Conservation (phyloP, 2,113 vertebrate genomes). For the Macrotus californicus region DNA sequence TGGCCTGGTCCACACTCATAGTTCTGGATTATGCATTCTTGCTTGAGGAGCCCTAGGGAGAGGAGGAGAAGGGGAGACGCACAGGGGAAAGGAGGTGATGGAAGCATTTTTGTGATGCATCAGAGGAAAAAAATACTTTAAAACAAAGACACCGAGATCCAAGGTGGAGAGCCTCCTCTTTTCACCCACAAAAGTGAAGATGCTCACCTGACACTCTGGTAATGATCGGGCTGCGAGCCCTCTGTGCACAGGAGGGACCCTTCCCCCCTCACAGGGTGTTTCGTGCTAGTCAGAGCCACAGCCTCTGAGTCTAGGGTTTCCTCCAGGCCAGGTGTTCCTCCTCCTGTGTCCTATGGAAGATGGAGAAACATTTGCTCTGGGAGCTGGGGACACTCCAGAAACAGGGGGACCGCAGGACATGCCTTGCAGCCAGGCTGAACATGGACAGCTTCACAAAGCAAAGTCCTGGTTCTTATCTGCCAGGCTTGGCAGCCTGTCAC, state of each 20-base stretch:
- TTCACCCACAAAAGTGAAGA: not conserved
- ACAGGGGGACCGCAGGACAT: not conserved
- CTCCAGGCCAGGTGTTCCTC: not conserved
- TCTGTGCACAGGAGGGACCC: not conserved
- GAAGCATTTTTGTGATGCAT: not conserved
- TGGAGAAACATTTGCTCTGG: not conserved
- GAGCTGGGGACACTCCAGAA: not conserved
- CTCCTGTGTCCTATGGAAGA: not conserved
- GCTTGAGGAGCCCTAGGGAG: not conserved
- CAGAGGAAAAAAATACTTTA: not conserved
- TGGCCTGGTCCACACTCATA: not conserved
- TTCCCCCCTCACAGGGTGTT: not conserved
- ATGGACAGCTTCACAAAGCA: not conserved
- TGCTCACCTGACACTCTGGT: not conserved
- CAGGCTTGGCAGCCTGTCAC: not conserved
- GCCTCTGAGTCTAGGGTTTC: not conserved
- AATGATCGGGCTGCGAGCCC: not conserved
- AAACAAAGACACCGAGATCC: not conserved
- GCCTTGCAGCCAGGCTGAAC: not conserved
- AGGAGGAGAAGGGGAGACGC: not conserved
- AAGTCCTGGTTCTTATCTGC: not conserved
- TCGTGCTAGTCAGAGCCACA: not conserved
- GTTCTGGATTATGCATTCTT: not conserved
- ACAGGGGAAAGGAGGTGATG: not conserved
- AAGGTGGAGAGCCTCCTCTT: not conserved